A percentile compares a stretch with the other conserved stretches of the same genome.
phyloP scores from a whole-genome alignment of 2,113 vertebrate genomes.

The Oncorhynchus tshawytscha region DNA sequence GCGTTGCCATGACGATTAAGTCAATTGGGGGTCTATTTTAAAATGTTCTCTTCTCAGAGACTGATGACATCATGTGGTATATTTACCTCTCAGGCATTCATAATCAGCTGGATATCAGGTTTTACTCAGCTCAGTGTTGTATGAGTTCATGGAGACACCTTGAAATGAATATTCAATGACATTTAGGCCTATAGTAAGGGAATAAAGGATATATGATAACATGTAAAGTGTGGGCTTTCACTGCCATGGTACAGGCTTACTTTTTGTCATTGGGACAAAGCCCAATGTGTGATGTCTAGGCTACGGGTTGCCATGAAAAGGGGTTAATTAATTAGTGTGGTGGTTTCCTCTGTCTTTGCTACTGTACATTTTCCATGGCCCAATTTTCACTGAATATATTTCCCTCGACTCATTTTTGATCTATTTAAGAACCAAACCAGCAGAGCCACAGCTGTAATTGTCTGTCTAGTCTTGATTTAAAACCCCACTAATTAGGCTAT shows the following conservation, averaged over 20 bases:
- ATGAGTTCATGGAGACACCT: neutral
- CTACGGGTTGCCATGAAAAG: conserved; percentile 2
- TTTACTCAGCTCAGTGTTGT: neutral
- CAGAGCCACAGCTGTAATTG: too few relatives aligned
- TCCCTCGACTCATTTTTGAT: neutral
- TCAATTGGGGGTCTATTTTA: neutral
- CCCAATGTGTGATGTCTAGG: neutral
- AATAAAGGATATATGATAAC: neutral
- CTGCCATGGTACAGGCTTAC: neutral
- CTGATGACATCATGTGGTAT: neutral
- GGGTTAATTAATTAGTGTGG: neutral
- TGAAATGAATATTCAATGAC: neutral
- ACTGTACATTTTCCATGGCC: neutral
- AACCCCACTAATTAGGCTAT: too few relatives aligned
- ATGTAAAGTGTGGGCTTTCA: neutral
- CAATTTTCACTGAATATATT: neutral
- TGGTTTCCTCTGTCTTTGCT: neutral
- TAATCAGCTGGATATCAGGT: neutral
- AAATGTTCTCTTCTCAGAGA: neutral
- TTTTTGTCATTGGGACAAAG: neutral
- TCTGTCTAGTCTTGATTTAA: too few relatives aligned
- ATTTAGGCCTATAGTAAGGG: too few relatives aligned
- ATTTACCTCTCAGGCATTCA: neutral
- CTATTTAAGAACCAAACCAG: neutral
- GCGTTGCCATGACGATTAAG: conserved; percentile 1